Base-by-base conservation (phyloP, 2,797 vertebrate species). In the Enteromius paludinosus region DNA sequence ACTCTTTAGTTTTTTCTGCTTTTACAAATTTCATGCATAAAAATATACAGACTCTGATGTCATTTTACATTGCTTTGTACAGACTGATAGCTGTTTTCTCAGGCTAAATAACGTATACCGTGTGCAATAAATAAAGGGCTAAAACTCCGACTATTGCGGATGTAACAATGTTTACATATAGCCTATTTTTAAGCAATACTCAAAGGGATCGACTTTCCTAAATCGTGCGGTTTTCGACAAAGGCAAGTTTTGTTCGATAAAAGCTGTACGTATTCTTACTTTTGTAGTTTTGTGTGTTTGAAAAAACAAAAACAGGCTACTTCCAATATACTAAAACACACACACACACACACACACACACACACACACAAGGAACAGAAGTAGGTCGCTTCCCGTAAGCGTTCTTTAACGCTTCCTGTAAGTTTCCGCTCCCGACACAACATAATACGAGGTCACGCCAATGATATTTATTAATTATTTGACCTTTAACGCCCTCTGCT, bases 391-490 rank as follows among this genome's bases (percentile, higher is more conserved):
- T 56, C 49, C 49, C 8, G 6, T 11, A 49, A 1, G 45, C 6
- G n/a, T 65, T 49, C 3, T 30, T 47, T 33, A 65, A 78, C 41
- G 45, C 45, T 62, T 64, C 61, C 61, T 33, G 6, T 65, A 17
- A 17, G 18, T 9, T 35, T 52, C 38, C 10, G n/a, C 35, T 35
- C 61, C 12, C n/a, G 43, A 47, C 68, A 72, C 59, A 30, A 5
- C 47, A 43, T 45, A 28, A 45, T 92, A 94, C 90, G 87, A 74
- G 69, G 54, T 69, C 86, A 93, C 91, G 91, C 92, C 89, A 90
- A 93, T 92, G 90, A 91, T 89, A 93, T 95, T 96, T 95, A 95
- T 95, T 94, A 93, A 96, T 95, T 93, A 94, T 93, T 89, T 94
- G 95, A 95, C 94, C 94, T 95, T 95, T 95, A 91, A 90, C 91